These are phyloP conservation scores for Diadumene lineata DNA, from an alignment of 92 coral and sea anemone species.

Conservation along the genomic window DNA sequence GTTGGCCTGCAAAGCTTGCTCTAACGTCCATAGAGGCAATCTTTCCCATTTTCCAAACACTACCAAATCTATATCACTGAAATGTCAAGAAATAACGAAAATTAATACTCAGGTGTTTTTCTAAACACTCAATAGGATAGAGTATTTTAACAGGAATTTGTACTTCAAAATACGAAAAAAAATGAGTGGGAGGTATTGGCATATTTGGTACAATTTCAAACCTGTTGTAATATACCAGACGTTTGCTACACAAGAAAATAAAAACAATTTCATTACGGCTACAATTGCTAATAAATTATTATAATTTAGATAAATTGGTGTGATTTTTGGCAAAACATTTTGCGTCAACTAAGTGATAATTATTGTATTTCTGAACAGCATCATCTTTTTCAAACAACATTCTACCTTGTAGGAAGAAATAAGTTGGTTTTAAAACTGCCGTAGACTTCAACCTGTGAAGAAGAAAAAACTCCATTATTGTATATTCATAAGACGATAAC, in stretches of 20 bases:
- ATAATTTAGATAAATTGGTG: background rate
- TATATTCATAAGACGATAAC: slow-evolving; percentile 6
- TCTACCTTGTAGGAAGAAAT: slow-evolving; percentile 93
- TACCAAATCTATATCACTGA: slow-evolving; percentile 93
- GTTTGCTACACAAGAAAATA: background rate
- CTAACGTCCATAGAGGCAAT: slow-evolving; percentile 88
- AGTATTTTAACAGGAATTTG: slow-evolving; percentile 1
- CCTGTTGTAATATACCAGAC: slow-evolving; percentile 13
- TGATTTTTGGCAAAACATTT: background rate
- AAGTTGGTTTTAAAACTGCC: slow-evolving; percentile 97
- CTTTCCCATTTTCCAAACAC: slow-evolving; percentile 97
- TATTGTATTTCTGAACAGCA: background rate
- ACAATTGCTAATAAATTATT: background rate
- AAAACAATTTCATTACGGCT: background rate
- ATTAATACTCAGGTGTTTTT: background rate
- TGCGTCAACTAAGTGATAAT: background rate
- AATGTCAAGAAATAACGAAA: background rate
- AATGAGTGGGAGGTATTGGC: slow-evolving; percentile 5
- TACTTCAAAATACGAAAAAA: background rate
- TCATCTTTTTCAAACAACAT: background rate
- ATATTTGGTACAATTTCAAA: background rate
- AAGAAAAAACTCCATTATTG: slow-evolving; percentile 17
- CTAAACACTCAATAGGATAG: background rate
- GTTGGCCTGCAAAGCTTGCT: slow-evolving; percentile 87
- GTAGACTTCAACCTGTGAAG: slow-evolving; percentile 78